Evolutionary conservation across 2,113 vertebrate genomes (phyloP), one percentile per base, ranked within the genome.

Genomic region (Rhinichthys klamathensis): DNA sequence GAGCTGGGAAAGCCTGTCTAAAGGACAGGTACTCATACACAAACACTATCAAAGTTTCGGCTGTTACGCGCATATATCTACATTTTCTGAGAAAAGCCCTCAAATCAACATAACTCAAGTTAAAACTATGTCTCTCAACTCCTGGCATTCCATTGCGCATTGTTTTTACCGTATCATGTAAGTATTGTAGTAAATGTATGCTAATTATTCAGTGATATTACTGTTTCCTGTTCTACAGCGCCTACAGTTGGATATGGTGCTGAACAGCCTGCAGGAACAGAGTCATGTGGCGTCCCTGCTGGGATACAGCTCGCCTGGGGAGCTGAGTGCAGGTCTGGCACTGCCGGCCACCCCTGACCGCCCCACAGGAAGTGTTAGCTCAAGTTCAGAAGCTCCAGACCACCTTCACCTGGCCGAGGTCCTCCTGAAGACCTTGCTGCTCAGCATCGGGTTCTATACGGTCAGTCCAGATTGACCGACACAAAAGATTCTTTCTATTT

Each of bases 1-100:
- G 90, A 96, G 97, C 91, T 97, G 98, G 96, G 97, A 98, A 90
- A 97, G 96, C 88, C 96, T 99, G 84, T 99, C 98, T 69, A 99
- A 97, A 94, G 98, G 98, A 88, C 98, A 99, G 96, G 98, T 99
- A 94, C 90, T 32, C 63, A 23, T 51, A 56, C n/a, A 61, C 27
- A 32, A 56, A 61, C 61, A 54, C 44, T 41, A 56, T 70, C 18
- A 70, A 70, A 70, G 9, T 21, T 35, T 21, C 1, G 16, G 13
- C 4, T 51, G 49, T 51, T 51, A 51, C 11, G 3, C 9, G 4
- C 65, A 38, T 35, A 67, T 35, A 67, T 67, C 15, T 16, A 67
- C 9, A 35, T 69, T 69, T 35, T 3, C 65, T 69, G 30, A 69
- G 65, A 38, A 69, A 56, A 21, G 51, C 18, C 18, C 51, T 56